Evolutionary conservation across 92 coral and sea anemone genomes (phyloP).

Genomic region (Desmophyllum pertusum): DNA sequence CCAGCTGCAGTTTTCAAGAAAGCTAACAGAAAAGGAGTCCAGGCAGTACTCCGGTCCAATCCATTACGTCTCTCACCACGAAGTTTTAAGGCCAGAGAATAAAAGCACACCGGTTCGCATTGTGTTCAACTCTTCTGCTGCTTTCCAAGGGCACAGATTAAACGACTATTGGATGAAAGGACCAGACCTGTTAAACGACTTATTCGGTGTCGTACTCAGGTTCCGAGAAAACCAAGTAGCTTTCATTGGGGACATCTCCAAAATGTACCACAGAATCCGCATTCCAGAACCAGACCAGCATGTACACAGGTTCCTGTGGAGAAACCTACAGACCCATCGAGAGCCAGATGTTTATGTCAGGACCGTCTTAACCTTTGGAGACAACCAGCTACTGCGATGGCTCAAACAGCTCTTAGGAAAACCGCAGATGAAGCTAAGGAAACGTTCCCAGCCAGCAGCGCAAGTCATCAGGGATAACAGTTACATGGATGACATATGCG

Average conservation of each 20-base stretch:
- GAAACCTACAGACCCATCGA: constrained; percentile 47
- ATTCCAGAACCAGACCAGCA: constrained; percentile 61
- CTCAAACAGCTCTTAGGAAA: constrained; percentile 61
- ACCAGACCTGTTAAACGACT: constrained; percentile 48
- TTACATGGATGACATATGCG: constrained; percentile 74
- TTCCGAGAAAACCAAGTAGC: constrained; percentile 53
- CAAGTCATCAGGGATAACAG: constrained; percentile 59
- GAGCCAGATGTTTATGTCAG: constrained; percentile 55
- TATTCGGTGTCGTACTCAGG: constrained; percentile 56
- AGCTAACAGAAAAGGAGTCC: constrained; percentile 32
- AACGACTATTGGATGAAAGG: constrained; percentile 74
- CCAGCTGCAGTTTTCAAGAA: constrained; percentile 38
- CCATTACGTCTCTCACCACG: constrained; percentile 58
- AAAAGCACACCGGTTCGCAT: constrained; percentile 65
- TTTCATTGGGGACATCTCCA: constrained; percentile 64
- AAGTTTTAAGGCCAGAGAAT: constrained; percentile 48
- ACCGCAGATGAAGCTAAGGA: constrained; percentile 56
- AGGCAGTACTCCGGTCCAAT: constrained; percentile 35
- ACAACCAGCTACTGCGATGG: constrained; percentile 79
- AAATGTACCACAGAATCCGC: constrained; percentile 60
- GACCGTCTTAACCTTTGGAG: constrained; percentile 59
- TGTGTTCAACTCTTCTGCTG: constrained; percentile 65
- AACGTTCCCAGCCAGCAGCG: constrained; percentile 54
- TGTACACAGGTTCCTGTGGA: constrained; percentile 71
- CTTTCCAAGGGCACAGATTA: constrained; percentile 54